phyloP scores from a whole-genome alignment of 2,797 vertebrate genomes.

The Tadarida brasiliensis region DNA sequence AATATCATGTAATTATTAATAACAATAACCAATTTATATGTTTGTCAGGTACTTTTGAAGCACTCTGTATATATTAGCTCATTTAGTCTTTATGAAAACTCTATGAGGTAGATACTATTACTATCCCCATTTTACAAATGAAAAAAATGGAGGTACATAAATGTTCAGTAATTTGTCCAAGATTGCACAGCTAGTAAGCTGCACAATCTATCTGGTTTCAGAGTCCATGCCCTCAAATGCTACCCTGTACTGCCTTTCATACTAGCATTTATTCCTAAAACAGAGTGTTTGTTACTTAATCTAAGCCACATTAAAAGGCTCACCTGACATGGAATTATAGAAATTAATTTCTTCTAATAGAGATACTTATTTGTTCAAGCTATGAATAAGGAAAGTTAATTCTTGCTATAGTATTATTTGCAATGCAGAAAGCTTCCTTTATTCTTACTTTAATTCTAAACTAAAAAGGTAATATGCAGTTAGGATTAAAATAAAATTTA shows the following conservation, averaged over 20 bases:
- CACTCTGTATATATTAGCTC: neutral
- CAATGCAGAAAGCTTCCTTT: conserved; percentile 7
- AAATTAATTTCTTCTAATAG: neutral
- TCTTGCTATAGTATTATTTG: conserved; percentile 8
- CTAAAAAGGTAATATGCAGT: neutral
- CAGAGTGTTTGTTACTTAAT: neutral
- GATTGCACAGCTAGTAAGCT: neutral
- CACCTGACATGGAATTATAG: neutral
- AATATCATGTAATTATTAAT: neutral
- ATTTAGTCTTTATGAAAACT: conserved; percentile 37
- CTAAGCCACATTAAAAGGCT: neutral
- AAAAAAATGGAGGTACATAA: neutral
- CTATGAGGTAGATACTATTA: neutral
- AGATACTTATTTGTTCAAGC: neutral
- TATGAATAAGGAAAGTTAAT: neutral
- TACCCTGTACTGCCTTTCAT: neutral
- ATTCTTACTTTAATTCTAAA: conserved; percentile 36
- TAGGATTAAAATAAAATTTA: neutral
- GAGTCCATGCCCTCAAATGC: neutral
- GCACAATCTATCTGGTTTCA: neutral
- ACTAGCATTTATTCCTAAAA: neutral
- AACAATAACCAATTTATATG: neutral
- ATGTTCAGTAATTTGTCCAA: conserved; percentile 5
- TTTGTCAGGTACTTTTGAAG: neutral
- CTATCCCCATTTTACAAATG: neutral